Base-by-base conservation (phyloP, 2,113 vertebrate genomes). In the Sorex araneus region DNA sequence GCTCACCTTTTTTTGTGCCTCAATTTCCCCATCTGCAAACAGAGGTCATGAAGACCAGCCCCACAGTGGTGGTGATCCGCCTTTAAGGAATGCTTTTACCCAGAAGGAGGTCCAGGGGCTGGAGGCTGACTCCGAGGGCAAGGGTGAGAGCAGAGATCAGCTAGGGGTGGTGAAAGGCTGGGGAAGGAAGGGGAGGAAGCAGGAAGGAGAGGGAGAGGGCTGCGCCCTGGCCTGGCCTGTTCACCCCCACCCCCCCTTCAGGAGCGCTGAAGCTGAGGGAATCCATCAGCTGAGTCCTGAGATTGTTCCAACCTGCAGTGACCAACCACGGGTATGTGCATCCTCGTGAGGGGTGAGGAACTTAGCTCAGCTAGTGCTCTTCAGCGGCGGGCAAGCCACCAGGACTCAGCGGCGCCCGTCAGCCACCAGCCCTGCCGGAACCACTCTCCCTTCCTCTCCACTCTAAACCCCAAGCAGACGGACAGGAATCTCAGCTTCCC, bases 381-480 rank as follows among this genome's bases (percentile, higher is more conserved):
- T 75, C 25, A 32, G 0, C 32, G 36, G 23, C n/a, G n/a, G n/a
- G n/a, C n/a, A n/a, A n/a, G n/a, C n/a, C n/a, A 43, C 36, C 43
- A 19, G 63, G 15, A 43, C 54, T 54, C 54, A 54, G 54, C 18
- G 54, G 54, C 9, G 15, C 54, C 13, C 13, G 54, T 54, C 54
- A 15, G 54, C 54, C 54, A 13, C 54, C 54, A 54, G 54, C 12
- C 12, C 13, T 54, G 54, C 54, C 12, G 3, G 13, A 16, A 57
- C 71, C 64, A 89, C 63, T 43, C n/a, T 32, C 80, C 19, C 10
- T 85, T 36, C 87, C 30, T n/a, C 86, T 82, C 45, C 18, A 76
- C 28, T 67, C 30, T 16, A 64, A 73, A 45, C 27, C 70, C 15
- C n/a, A 19, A 93, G 28, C 43, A 40, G 21, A 86, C 47, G 9